phyloP scores from a whole-genome alignment of 1,140 invertebrate species.

The Leptinotarsa texana region DNA sequence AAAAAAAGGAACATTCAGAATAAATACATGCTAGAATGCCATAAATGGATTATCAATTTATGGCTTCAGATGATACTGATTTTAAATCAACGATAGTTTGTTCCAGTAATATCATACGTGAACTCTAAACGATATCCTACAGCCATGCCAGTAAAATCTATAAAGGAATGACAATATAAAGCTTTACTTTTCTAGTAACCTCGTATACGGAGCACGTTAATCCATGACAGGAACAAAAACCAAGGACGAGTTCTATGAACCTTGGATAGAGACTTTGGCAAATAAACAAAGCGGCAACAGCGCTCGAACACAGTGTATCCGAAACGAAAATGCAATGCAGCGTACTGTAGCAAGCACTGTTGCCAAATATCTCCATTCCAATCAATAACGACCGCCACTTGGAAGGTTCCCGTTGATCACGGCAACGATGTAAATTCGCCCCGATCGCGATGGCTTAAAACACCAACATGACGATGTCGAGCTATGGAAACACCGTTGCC shows the following conservation, averaged over 20 bases:
- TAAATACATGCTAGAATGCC: no score
- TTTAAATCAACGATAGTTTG: no score
- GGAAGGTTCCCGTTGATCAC: slow-evolving; percentile 28
- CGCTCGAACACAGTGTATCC: slow-evolving; percentile 14
- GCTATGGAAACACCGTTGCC: slow-evolving; percentile 5
- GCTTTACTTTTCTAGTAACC: not conserved
- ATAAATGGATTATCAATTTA: no score
- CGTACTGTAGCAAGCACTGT: slow-evolving; percentile 51
- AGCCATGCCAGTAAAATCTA: no score
- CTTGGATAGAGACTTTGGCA: slow-evolving; percentile 3
- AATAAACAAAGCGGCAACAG: slow-evolving; percentile 18
- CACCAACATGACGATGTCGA: slow-evolving; percentile 15
- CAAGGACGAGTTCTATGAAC: slow-evolving; percentile 20
- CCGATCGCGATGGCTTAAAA: slow-evolving; percentile 21
- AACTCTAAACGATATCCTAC: no score
- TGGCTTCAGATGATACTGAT: no score
- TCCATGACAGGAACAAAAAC: slow-evolving; percentile 20
- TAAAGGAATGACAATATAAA: no score
- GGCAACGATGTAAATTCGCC: slow-evolving; percentile 39
- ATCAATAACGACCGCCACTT: slow-evolving; percentile 52
- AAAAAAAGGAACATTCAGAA: no score
- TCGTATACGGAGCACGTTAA: slow-evolving; percentile 12
- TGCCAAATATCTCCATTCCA: slow-evolving; percentile 46
- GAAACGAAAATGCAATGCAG: slow-evolving; percentile 48
- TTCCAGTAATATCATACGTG: no score